Evolutionary conservation across 2,113 vertebrate genomes (phyloP), one percentile per base, ranked within the genome.

Genomic region (Dasyurus viverrinus): DNA sequence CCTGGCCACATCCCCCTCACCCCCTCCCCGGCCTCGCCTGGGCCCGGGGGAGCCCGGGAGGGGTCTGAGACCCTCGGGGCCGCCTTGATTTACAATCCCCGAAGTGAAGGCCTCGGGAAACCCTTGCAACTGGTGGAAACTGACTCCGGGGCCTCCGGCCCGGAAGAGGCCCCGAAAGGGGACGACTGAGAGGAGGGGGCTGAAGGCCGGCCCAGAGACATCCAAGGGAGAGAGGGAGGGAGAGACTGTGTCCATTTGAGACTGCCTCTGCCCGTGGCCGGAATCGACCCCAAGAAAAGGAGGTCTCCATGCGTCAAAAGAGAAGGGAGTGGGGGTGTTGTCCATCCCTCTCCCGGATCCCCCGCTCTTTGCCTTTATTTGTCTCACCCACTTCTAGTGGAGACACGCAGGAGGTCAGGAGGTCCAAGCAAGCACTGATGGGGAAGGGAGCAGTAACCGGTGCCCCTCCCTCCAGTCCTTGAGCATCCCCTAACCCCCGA

Each of bases 141-240:
- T 90, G 93, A 68, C 93, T 96, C 96, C 89, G 92, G 2, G 46
- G 84, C 84, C 95, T 54, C 96, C 9, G 27, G 97, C 50, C 94
- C 22, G 97, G 96, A 96, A 93, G 97, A 96, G 97, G 97, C 97
- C 97, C 94, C 0, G 30, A 47, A 90, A n/a, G 84, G 94, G 95
- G 94, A 76, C 68, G 94, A 76, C 68, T 84, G 68, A 53, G 46
- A 25, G 89, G 92, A 11, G 22, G 89, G 68, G 52, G 53, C 52
- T 7, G 3, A 26, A 54, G 36, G 12, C 8, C 11, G 23, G 53
- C 26, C 53, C 46, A 12, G 54, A 90, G 89, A 52, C 36, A 26
- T 19, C 24, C 24, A 3, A 23, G 52, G 22, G n/a, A 42, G 36
- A 42, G 53, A 22, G 53, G 60, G 8, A 60, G 92, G 89, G 48